These are phyloP conservation scores for Pavo muticus DNA, from an alignment of 2,113 vertebrate genomes.

Conservation along the genomic window DNA sequence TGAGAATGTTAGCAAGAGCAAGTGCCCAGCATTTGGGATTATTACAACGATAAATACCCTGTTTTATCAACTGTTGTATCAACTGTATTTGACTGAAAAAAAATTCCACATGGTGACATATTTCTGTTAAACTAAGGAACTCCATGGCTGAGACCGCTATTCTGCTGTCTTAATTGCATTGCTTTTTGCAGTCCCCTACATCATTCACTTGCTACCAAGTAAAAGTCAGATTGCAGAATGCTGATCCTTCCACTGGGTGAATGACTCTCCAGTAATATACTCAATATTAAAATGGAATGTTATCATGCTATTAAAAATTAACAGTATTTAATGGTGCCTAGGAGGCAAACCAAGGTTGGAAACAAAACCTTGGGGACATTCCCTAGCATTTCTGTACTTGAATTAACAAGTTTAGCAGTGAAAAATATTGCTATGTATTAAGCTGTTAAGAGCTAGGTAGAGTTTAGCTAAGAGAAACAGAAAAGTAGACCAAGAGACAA, in stretches of 20 bases:
- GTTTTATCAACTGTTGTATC: not conserved
- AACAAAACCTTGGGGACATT: slow-evolving; percentile 9
- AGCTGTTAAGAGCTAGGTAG: not conserved
- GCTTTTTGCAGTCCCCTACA: not conserved
- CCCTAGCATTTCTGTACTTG: not conserved
- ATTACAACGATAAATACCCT: not conserved
- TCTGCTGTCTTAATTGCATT: fast-evolving
- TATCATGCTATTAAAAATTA: slow-evolving; percentile 43
- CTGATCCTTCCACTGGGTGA: not conserved
- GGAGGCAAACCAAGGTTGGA: slow-evolving; percentile 30
- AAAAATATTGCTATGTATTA: not conserved
- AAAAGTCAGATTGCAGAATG: not conserved
- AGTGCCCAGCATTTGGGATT: not conserved
- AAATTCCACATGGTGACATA: not conserved
- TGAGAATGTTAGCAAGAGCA: not conserved
- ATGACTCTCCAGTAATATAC: not conserved
- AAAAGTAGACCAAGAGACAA: not conserved
- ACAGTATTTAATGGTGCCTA: slow-evolving; percentile 28
- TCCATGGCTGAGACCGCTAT: not conserved
- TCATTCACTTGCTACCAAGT: not conserved
- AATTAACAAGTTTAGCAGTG: slow-evolving; percentile 6
- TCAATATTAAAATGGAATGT: not conserved
- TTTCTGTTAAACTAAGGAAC: not conserved
- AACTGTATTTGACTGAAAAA: not conserved
- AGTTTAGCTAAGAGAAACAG: not conserved